Percentiles rank a stretch among this genome's conserved stretches.
These are phyloP conservation scores for Anomalospiza imberbis DNA, from an alignment of 2,797 vertebrate genomes.

Conservation along the genomic window DNA sequence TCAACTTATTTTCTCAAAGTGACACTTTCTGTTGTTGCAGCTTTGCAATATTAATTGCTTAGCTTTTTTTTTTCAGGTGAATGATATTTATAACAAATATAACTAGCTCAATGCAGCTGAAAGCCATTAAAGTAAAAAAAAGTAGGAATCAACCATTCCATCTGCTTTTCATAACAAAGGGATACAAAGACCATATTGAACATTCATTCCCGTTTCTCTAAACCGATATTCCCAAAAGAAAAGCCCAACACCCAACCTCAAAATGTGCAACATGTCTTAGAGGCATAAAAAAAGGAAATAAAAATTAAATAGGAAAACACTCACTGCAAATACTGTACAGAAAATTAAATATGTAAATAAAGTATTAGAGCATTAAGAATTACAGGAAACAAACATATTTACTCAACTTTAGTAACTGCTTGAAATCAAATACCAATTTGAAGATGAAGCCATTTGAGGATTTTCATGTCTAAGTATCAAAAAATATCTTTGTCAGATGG, in stretches of 20 bases:
- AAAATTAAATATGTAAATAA: neutral
- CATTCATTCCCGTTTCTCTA: neutral
- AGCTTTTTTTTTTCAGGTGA: neutral
- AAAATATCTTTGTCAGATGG: neutral
- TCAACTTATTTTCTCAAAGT: neutral
- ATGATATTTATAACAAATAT: neutral
- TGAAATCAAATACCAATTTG: neutral
- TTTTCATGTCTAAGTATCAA: neutral
- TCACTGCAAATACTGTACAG: neutral
- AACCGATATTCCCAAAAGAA: neutral
- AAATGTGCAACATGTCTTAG: neutral
- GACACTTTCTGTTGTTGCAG: neutral
- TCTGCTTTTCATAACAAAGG: slow-evolving; percentile 1
- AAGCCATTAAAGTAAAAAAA: neutral
- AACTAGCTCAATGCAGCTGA: neutral
- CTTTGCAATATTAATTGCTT: neutral
- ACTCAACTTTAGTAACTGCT: neutral
- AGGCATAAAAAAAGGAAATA: neutral
- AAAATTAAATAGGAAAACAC: neutral
- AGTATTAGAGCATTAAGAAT: neutral
- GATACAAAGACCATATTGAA: neutral
- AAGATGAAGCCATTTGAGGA: neutral
- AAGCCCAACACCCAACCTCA: neutral
- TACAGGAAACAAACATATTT: neutral
- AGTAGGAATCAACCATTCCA: neutral